phyloP scores from a whole-genome alignment of 1,140 invertebrate species.

The Aphelinus atriplicis region DNA sequence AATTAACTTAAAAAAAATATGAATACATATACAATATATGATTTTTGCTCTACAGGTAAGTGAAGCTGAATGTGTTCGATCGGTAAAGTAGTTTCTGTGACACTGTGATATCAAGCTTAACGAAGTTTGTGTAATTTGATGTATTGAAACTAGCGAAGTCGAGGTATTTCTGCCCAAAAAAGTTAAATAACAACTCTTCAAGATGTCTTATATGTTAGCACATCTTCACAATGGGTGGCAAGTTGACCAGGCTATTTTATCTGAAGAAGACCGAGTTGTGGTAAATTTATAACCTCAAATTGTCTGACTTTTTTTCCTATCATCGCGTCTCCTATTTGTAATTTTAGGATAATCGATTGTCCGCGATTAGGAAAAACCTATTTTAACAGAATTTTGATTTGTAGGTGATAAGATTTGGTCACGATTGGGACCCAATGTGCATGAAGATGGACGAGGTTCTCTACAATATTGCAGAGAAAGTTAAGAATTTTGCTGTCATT shows the following conservation, averaged over 20 bases:
- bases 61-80: too few species aligned
- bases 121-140: too few species aligned
- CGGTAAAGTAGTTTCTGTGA: too few species aligned
- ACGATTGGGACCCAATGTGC: constrained; percentile 99
- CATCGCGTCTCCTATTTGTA: too few species aligned
- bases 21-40: too few species aligned
- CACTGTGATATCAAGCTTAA: too few species aligned
- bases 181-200: constrained; percentile 48
- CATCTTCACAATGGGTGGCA: constrained; percentile 99
- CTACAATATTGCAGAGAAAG: constrained; percentile 98
- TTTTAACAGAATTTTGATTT: constrained; percentile 6
- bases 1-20: too few species aligned
- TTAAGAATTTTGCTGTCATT: constrained; percentile 97
- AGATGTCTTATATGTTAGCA: constrained; percentile 98
- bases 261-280: constrained; percentile 97
- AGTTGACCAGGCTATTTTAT: constrained; percentile 98
- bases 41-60: too few species aligned
- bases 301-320: neutral
- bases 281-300: constrained; percentile 23
- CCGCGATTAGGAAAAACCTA: neutral
- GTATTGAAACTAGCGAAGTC: too few species aligned
- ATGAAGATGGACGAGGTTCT: constrained; percentile 99
- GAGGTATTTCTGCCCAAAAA: neutral
- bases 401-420: constrained; percentile 95
- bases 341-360: too few species aligned